Percentiles rank a stretch among this genome's conserved stretches.
Conservation (phyloP, 2,797 vertebrate genomes). For the Sebastes minor region DNA sequence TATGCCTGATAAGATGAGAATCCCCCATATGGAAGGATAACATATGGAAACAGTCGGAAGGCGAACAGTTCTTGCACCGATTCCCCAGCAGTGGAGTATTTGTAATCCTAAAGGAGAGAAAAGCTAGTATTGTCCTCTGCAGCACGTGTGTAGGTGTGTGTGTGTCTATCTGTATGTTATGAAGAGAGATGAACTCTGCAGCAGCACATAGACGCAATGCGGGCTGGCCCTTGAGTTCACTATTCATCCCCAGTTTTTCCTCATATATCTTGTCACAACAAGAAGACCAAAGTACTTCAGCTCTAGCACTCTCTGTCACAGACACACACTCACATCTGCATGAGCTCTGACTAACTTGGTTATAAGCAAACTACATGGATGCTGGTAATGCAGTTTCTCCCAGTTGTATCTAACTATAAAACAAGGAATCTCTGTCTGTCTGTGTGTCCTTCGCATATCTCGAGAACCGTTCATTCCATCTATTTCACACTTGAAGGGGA, state of each 20-base stretch:
- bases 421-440: background rate
- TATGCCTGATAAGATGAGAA: slow-evolving; percentile 26
- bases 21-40: slow-evolving; percentile 6
- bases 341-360: slow-evolving; percentile 12
- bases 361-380: slow-evolving; percentile 9
- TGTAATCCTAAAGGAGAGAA: slow-evolving; percentile 32
- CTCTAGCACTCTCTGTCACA: background rate
- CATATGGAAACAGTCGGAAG: slow-evolving; percentile 11
- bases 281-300: slow-evolving; percentile 11
- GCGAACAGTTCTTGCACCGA: slow-evolving; percentile 20
- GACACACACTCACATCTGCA: background rate
- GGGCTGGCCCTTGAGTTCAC: slow-evolving; percentile 41
- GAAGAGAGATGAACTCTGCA: slow-evolving; percentile 68
- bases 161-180: slow-evolving; percentile 56
- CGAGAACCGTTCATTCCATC: background rate
- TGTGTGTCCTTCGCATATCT: background rate
- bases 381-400: slow-evolving; percentile 9
- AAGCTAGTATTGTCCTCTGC: slow-evolving; percentile 38
- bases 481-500: background rate
- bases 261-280: slow-evolving; percentile 44
- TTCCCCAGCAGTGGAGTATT: slow-evolving; percentile 25
- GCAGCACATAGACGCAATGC: slow-evolving; percentile 55
- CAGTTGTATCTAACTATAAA: background rate
- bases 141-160: slow-evolving; percentile 31
- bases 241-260: slow-evolving; percentile 30